Conservation (phyloP, 2,888 invertebrate genomes). For the Alentia gelatinosa region DNA sequence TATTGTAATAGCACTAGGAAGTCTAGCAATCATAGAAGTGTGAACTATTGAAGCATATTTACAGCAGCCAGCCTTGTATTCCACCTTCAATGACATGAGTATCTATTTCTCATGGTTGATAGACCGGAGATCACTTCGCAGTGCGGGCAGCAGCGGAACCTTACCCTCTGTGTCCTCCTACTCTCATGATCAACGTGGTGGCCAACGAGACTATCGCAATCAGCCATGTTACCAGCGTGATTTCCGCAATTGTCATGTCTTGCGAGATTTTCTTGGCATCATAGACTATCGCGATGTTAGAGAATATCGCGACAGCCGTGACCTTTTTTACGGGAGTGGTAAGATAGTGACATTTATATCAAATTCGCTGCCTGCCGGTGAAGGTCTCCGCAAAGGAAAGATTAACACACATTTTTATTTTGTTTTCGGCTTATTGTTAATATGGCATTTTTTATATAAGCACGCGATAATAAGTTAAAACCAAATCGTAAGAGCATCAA, state of each 20-base stretch:
- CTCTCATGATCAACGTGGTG: not conserved
- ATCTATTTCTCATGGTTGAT: not conserved
- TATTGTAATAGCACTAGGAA: not conserved
- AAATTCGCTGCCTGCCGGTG: not conserved
- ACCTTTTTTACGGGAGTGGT: not conserved
- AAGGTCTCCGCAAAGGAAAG: not conserved
- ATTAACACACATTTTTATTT: no score
- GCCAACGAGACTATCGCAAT: not conserved
- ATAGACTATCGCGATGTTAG: not conserved
- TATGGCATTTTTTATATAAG: no score
- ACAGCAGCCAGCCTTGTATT: not conserved
- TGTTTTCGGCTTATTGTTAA: no score
- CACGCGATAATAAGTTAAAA: no score
- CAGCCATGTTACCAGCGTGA: not conserved
- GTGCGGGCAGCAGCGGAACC: not conserved
- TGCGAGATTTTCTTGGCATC: not conserved
- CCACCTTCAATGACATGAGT: not conserved
- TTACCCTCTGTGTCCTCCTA: not conserved
- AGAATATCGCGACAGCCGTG: not conserved
- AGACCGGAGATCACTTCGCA: not conserved
- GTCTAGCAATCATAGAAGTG: not conserved
- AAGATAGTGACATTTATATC: not conserved
- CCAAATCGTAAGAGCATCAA: no score
- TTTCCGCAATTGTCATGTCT: not conserved
- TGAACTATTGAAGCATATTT: not conserved